Base-by-base conservation (phyloP, 2,888 invertebrate species). In the Caenorhabditis japonica region DNA sequence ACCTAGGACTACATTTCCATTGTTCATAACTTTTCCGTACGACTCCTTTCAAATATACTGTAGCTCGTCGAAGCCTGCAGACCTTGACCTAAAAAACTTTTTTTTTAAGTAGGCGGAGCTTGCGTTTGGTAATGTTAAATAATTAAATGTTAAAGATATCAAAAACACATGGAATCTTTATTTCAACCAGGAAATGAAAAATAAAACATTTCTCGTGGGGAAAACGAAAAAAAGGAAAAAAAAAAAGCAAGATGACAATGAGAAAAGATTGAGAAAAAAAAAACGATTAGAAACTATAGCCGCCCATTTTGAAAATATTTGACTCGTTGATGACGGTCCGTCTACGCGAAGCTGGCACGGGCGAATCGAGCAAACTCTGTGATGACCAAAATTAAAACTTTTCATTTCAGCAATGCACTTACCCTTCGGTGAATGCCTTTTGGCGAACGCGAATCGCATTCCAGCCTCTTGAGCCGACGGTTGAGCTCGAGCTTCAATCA, bases 361-460 rank as follows among this genome's bases (percentile, higher is more conserved):
- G 73, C 73, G 49, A 73, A 73, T 58, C 73, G 43, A 44, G 73
- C 68, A 36, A 73, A 73, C 49, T 73, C 73, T 64, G 64, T 15
- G 58, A 62, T 4, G 8, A 23, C 23, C 19, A 4, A 46, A 30
- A 13, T 8, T 10, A 19, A 12, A 4, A n/a, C 12, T 30, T 27
- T 10, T 17, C n/a, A n/a, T n/a, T n/a, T n/a, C n/a, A n/a, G n/a
- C n/a, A n/a, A n/a, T n/a, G n/a, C n/a, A n/a, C n/a, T n/a, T n/a
- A 62, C 58, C 64, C 15, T 68, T 73, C 41, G 66, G 61, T 34
- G 61, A 56, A 15, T 61, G 55, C 46, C 73, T 25, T 30, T 73
- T 73, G 8, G 73, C 73, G 41, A 73, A 73, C n/a, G 73, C 73
- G 23, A 73, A 73, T 19, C 73, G 52, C 66, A 61, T 58, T 23